These are phyloP conservation scores for Anagyrus pseudococci DNA, from an alignment of 2,888 invertebrate species.

Conservation along the genomic window DNA sequence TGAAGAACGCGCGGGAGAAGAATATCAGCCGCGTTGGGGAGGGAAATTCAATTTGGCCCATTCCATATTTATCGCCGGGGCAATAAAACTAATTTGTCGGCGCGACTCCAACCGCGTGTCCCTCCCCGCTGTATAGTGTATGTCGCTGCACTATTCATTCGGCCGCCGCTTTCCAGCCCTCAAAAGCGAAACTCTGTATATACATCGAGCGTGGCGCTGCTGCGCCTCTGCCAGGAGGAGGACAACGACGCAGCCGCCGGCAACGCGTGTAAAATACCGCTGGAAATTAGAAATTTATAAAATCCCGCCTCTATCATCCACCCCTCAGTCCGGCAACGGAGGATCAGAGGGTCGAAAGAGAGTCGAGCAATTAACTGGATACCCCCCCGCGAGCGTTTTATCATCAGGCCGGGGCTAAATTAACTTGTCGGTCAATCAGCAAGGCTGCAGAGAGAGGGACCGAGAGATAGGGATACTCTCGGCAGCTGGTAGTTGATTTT, in stretches of 20 bases:
- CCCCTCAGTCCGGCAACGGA: too few species aligned
- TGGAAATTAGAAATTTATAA: too few species aligned
- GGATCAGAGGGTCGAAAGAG: too few species aligned
- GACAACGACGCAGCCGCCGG: too few species aligned
- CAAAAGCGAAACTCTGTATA: too few species aligned
- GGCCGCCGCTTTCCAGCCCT: too few species aligned
- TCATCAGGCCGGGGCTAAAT: conserved; percentile 3
- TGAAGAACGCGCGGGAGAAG: too few species aligned
- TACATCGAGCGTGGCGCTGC: too few species aligned
- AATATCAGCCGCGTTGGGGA: not conserved
- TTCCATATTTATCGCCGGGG: not conserved
- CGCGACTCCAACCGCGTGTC: not conserved
- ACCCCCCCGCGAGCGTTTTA: not conserved
- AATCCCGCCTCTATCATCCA: too few species aligned
- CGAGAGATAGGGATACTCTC: conserved; percentile 8
- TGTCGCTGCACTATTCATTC: too few species aligned
- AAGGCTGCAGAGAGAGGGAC: conserved; percentile 4
- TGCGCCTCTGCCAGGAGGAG: too few species aligned
- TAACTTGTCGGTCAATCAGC: conserved; percentile 25
- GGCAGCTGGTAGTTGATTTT: conserved; percentile 19
- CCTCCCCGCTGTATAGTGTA: not conserved
- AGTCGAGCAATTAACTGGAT: conserved; percentile 3
- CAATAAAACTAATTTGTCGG: conserved; percentile 21
- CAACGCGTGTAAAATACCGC: too few species aligned
- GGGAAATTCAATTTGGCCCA: conserved; percentile 2